Percentiles rank a stretch among this genome's conserved stretches.
Evolutionary conservation across 2,888 invertebrate species (phyloP).

Genomic region (Drosophila mercatorum): DNA sequence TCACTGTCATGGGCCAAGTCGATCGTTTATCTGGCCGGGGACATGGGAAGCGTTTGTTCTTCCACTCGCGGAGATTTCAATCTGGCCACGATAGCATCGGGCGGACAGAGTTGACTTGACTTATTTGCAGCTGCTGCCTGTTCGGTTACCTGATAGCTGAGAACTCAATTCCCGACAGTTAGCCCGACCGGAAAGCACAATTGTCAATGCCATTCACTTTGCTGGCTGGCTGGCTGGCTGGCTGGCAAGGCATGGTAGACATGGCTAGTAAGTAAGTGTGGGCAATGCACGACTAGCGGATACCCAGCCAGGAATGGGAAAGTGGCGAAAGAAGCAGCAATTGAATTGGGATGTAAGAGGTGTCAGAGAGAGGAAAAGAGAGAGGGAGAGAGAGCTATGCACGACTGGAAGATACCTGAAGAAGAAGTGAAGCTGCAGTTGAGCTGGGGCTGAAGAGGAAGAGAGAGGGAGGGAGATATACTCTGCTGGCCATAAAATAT

Average conservation of each 20-base stretch:
- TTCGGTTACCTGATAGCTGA: constrained; percentile 64
- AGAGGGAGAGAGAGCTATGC: neutral
- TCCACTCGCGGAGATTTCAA: constrained; percentile 33
- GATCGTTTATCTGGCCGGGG: constrained; percentile 40
- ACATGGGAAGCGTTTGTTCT: constrained; percentile 20
- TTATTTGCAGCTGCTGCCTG: constrained; percentile 34
- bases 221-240: neutral
- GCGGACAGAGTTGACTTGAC: constrained; percentile 19
- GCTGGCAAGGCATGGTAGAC: constrained; percentile 3
- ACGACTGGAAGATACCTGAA: neutral
- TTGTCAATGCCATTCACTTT: constrained; percentile 71
- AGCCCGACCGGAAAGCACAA: constrained; percentile 26
- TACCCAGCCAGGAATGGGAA: neutral
- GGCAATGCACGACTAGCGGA: neutral
- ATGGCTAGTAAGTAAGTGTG: constrained; percentile 34
- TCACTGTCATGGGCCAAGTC: constrained; percentile 20
- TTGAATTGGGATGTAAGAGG: too few species aligned
- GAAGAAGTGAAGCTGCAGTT: neutral
- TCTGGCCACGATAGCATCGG: constrained; percentile 21
- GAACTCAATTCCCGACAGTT: constrained; percentile 52
- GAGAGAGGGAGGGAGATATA: neutral
- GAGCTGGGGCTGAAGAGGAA: neutral
- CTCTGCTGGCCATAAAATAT: neutral
- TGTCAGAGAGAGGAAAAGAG: too few species aligned
- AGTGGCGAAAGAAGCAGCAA: too few species aligned